Evolutionary conservation across 2,797 vertebrate species (phyloP).

Genomic region (Streptopelia turtur): DNA sequence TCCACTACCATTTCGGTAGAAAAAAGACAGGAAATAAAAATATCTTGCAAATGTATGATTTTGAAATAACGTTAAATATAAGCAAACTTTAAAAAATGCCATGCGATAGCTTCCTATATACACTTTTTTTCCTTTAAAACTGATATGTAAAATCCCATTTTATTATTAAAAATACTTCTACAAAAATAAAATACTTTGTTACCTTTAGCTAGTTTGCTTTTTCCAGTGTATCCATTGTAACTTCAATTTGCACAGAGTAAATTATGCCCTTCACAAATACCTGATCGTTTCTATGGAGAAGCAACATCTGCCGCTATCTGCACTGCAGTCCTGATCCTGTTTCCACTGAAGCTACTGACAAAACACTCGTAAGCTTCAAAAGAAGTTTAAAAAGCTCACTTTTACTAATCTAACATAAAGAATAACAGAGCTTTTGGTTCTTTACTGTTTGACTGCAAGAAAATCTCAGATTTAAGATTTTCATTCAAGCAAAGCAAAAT

Average conservation of each 20-base stretch:
- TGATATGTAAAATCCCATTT: not conserved
- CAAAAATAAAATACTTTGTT: slow-evolving; percentile 17
- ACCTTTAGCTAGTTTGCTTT: not conserved
- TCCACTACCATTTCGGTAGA: not conserved
- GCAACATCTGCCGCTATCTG: not conserved
- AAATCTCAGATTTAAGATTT: not conserved
- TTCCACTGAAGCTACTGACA: not conserved
- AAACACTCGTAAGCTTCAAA: not conserved
- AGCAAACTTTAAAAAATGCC: not conserved
- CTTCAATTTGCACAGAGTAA: not conserved
- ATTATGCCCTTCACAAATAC: not conserved
- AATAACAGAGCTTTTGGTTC: not conserved
- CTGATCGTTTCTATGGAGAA: not conserved
- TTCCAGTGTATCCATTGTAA: not conserved
- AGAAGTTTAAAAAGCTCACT: not conserved
- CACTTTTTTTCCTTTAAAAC: not conserved
- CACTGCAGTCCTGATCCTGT: not conserved
- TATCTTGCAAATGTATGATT: not conserved
- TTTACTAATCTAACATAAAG: not conserved
- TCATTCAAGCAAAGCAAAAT: not conserved
- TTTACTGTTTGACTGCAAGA: not conserved
- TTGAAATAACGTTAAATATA: not conserved
- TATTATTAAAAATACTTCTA: not conserved
- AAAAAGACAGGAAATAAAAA: not conserved
- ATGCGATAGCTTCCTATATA: not conserved